A percentile compares a stretch with the other conserved stretches of the same genome.
Evolutionary conservation across 2,888 invertebrate genomes (phyloP).

Genomic region (Trisateles emortualis): DNA sequence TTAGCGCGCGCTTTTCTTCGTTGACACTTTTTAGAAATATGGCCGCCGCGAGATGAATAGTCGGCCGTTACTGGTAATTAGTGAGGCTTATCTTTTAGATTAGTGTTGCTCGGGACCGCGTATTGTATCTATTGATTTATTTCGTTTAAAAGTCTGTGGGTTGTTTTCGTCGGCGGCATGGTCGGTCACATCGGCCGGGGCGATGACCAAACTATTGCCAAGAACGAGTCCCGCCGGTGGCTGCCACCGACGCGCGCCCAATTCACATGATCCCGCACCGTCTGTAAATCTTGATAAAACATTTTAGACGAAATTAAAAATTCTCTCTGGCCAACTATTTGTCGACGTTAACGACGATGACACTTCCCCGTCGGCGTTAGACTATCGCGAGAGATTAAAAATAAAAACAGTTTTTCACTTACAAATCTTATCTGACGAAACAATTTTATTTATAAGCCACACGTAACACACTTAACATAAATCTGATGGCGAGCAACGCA

Average conservation of each 20-base stretch:
- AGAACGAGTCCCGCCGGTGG: slow-evolving; percentile 72
- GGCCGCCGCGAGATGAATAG: slow-evolving; percentile 64
- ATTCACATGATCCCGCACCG: slow-evolving; percentile 58
- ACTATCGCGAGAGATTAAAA: slow-evolving; percentile 42
- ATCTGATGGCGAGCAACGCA: slow-evolving; percentile 40
- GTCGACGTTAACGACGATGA: slow-evolving; percentile 54
- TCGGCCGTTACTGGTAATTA: slow-evolving; percentile 68
- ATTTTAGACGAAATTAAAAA: slow-evolving; percentile 65
- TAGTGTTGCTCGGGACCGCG: slow-evolving; percentile 54
- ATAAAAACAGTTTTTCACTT: slow-evolving; percentile 41
- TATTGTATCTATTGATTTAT: slow-evolving; percentile 54
- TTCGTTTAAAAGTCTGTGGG: slow-evolving; percentile 39
- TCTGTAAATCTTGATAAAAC: slow-evolving; percentile 70
- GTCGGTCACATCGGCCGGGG: slow-evolving; percentile 57
- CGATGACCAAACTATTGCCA: slow-evolving; percentile 83
- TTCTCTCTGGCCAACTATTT: slow-evolving; percentile 46
- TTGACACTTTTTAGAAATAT: slow-evolving; percentile 68
- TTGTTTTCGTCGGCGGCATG: slow-evolving; percentile 51
- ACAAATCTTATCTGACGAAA: slow-evolving; percentile 44
- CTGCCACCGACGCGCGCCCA: slow-evolving; percentile 53
- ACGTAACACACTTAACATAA: slow-evolving; percentile 50
- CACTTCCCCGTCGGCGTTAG: slow-evolving; percentile 47
- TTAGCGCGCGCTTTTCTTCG: slow-evolving; percentile 67
- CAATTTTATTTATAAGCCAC: slow-evolving; percentile 47
- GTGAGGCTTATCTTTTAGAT: slow-evolving; percentile 69